These are phyloP conservation scores for Chanos chanos DNA, from an alignment of 2,797 vertebrate genomes.

Conservation along the genomic window DNA sequence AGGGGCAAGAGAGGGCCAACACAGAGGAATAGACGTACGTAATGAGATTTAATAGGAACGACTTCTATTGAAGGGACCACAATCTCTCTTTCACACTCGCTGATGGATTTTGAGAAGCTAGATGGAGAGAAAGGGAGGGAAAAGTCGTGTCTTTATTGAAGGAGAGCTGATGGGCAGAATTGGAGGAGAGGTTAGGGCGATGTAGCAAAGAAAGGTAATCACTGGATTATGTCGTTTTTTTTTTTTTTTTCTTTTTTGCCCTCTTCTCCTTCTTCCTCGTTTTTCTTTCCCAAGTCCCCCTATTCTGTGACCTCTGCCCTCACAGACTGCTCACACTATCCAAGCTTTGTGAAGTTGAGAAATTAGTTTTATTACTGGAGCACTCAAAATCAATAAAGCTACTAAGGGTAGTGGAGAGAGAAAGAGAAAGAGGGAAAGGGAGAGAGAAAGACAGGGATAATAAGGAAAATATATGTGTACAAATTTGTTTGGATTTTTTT, in stretches of 20 bases:
- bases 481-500: constrained; percentile 66
- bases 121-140: constrained; percentile 14
- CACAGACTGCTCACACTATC: constrained; percentile 48
- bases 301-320: constrained; percentile 63
- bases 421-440: constrained; percentile 28
- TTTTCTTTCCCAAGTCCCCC: constrained; percentile 38
- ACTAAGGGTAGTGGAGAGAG: constrained; percentile 50
- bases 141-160: constrained; percentile 49
- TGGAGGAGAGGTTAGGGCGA: constrained; percentile 39
- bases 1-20: constrained; percentile 54
- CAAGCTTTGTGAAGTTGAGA: constrained; percentile 72
- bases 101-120: constrained; percentile 25
- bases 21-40: constrained; percentile 30
- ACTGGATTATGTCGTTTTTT: constrained; percentile 15
- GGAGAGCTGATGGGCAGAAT: constrained; percentile 43
- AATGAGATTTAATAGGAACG: constrained; percentile 58
- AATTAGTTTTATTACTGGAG: constrained; percentile 78
- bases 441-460: constrained; percentile 36
- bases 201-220: constrained; percentile 52
- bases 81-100: constrained; percentile 38
- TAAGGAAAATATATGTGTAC: too few species aligned
- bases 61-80: constrained; percentile 49
- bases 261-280: constrained; percentile 40
- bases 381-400: constrained; percentile 69
- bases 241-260: not conserved